Evolutionary conservation across 2,888 invertebrate genomes (phyloP).

Genomic region (Drosophila mettleri): DNA sequence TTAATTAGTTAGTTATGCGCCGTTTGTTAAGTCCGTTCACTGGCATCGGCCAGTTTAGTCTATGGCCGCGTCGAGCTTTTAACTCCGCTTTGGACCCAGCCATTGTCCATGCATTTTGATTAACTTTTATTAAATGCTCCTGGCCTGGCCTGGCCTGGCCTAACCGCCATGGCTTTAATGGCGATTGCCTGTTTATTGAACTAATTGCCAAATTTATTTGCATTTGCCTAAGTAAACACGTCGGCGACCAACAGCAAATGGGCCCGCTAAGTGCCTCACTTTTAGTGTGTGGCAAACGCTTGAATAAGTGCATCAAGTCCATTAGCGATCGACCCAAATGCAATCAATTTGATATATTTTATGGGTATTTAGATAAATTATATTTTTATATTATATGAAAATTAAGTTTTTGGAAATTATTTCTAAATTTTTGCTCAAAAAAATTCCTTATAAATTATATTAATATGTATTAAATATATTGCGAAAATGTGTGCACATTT

Average conservation of each 20-base stretch:
- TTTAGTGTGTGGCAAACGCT: neutral
- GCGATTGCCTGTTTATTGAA: constrained; percentile 48
- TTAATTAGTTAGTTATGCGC: constrained; percentile 80
- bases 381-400: neutral
- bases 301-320: neutral
- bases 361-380: neutral
- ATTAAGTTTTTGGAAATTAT: neutral
- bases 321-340: neutral
- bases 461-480: too few relatives aligned
- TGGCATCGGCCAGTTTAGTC: constrained; percentile 35
- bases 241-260: neutral
- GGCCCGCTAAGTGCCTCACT: neutral
- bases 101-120: constrained; percentile 61
- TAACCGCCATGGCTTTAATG: constrained; percentile 19
- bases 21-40: constrained; percentile 24
- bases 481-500: too few relatives aligned
- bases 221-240: constrained; percentile 12
- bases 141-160: neutral
- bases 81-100: constrained; percentile 49
- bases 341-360: neutral
- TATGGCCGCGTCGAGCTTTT: constrained; percentile 45
- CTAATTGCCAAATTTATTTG: constrained; percentile 41
- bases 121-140: constrained; percentile 50
- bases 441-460: too few relatives aligned
- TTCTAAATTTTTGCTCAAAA: neutral